phyloP scores from a whole-genome alignment of 2,113 vertebrate species.

The Pongo abelii region DNA sequence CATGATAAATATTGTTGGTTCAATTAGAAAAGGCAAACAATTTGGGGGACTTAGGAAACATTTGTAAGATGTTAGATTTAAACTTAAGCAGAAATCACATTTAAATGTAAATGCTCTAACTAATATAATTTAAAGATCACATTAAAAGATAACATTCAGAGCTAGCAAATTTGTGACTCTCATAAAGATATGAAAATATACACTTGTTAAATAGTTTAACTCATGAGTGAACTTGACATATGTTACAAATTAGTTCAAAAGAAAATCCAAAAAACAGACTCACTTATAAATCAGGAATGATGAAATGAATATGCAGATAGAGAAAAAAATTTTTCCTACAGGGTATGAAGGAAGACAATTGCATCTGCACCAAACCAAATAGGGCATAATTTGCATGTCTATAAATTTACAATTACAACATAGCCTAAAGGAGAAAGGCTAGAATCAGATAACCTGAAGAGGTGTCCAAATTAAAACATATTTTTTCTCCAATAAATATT shows the following conservation, averaged over 20 bases:
- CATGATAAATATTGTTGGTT: neutral
- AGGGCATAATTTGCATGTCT: neutral
- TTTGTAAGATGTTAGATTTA: neutral
- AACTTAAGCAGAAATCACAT: neutral
- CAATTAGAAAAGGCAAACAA: neutral
- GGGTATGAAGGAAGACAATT: neutral
- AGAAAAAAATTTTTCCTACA: neutral
- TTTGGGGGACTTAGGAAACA: neutral
- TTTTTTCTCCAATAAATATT: neutral
- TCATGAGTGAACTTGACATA: neutral
- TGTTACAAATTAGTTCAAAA: neutral
- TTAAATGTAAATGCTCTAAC: neutral
- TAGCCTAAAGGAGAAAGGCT: neutral
- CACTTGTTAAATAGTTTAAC: neutral
- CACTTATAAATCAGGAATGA: neutral
- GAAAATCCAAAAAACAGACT: neutral
- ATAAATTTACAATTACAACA: neutral
- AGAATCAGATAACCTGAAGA: neutral
- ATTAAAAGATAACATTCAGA: neutral
- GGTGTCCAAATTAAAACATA: neutral
- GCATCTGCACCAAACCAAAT: neutral
- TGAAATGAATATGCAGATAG: neutral
- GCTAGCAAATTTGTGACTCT: neutral
- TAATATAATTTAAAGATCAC: neutral
- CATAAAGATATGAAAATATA: neutral